These are phyloP conservation scores for Pseudocheirus occidentalis DNA, from an alignment of 2,797 vertebrate genomes.

Conservation along the genomic window DNA sequence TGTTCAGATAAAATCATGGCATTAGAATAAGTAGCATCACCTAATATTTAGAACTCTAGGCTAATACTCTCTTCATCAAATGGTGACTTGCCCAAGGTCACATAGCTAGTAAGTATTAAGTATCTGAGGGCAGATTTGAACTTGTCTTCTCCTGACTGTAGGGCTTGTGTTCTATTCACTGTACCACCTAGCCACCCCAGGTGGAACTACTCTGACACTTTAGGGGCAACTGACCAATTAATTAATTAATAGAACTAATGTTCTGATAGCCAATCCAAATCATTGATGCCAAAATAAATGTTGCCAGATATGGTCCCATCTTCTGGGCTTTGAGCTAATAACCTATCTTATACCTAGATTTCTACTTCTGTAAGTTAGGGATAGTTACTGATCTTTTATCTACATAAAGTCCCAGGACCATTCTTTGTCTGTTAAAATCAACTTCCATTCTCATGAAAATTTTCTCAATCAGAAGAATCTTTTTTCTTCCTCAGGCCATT, in stretches of 20 bases:
- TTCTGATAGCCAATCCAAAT: slow-evolving; percentile 16
- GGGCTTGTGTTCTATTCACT: too few species aligned
- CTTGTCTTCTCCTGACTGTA: too few species aligned
- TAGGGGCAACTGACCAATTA: slow-evolving; percentile 1
- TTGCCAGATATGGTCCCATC: not conserved
- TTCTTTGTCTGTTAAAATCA: not conserved
- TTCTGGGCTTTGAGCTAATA: not conserved
- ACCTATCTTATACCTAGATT: not conserved
- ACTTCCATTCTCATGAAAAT: not conserved
- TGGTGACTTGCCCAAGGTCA: too few species aligned
- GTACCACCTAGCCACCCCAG: too few species aligned
- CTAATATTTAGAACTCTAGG: not conserved
- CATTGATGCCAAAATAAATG: not conserved
- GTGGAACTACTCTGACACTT: not conserved
- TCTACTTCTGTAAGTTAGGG: not conserved
- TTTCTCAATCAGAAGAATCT: not conserved
- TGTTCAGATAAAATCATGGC: not conserved
- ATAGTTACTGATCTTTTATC: not conserved
- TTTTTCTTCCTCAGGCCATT: not conserved
- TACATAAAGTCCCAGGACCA: not conserved
- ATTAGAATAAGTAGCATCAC: not conserved
- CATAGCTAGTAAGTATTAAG: too few species aligned
- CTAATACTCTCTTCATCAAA: not conserved
- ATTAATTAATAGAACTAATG: not conserved
- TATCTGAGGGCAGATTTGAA: too few species aligned